Evolutionary conservation across 2,888 invertebrate genomes (phyloP), one percentile per base, ranked within the genome.

Genomic region (Synergus gifuensis): DNA sequence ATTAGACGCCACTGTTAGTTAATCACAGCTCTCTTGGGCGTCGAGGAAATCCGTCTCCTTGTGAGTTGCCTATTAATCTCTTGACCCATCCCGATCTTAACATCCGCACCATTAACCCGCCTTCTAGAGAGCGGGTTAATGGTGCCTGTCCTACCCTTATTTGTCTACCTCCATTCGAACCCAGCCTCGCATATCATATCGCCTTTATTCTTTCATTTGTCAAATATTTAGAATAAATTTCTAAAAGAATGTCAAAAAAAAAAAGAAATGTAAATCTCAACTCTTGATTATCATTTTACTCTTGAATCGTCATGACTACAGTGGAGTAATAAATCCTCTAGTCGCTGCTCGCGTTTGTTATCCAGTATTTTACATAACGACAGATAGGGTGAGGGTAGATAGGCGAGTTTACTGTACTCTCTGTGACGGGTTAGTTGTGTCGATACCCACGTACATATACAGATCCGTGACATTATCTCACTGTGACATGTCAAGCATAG

Each of bases 381-480:
- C 49, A 69, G 69, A 69, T 49, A 49, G 69, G 46, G 28, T 46
- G 8, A 16, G 46, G 44, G 49, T 69, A 69, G 69, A 69, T 69
- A 69, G 69, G 49, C 28, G 46, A 69, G 69, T 49, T 49, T 69
- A 69, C 49, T 69, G 28, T 69, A 46, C 46, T 46, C 46, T 49
- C 28, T 46, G 36, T 49, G n/a, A 69, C 69, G 28, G 49, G 69
- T 12, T 69, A 28, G 69, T 69, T 69, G 14, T 69, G 49, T 69
- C 49, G 16, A 69, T 44, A 36, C 49, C 49, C 16, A 69, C 22
- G 49, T 46, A 36, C 28, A 49, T 49, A n/a, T 9, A 28, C 28
- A 69, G 69, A 28, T 49, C 49, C 69, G 28, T 69, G 69, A 69
- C 69, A 69, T 69, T 69, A 69, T 69, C 69, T 69, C 46, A 69